Evolutionary conservation across 2,888 invertebrate genomes (phyloP), one percentile per base, ranked within the genome.

Genomic region (Diloba caeruleocephala): DNA sequence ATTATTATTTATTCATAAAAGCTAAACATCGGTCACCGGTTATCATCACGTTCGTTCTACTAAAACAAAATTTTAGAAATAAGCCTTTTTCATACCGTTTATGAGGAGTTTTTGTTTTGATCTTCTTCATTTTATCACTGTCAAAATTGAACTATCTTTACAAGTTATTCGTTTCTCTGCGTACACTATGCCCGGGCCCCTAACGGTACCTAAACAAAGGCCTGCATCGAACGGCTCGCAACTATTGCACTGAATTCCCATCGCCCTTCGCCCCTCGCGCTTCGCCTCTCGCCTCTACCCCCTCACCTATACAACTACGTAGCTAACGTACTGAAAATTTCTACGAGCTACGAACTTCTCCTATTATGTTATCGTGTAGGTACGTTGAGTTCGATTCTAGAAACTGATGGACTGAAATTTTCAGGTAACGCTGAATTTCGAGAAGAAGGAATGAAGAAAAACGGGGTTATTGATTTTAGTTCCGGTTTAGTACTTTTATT

Each of bases 141-240:
- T 1, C 5, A 26, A 61, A 36, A 42, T 38, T 39, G 38, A 28
- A 29, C 34, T 34, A 36, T 48, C 21, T 19, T 42, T 41, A 7
- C 14, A 19, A 9, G 14, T 28, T 39, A 15, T 10, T 43, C 36
- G 31, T 42, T 42, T 41, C 58, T 49, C 56, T 59, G 44, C 53
- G 53, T n/a, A n/a, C n/a, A n/a, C 46, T 23, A 37, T 28, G 56
- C 14, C 38, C 62, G 56, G 54, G 55, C 39, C 55, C 42, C 46
- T 72, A 85, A 85, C 75, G 75, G 74, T 74, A 37, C 58, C 69
- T 70, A 72, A 80, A 85, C 85, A 85, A 85, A 82, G 83, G 79
- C 78, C 69, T 87, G 85, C 85, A 85, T 79, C 81, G 79, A 84
- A 70, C 80, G 74, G 60, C 67, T 69, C 73, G 67, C 66, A 63